Percentiles rank a stretch among this genome's conserved stretches.
These are phyloP conservation scores for Stylophora pistillata DNA, from an alignment of 64 coral and sea anemone species.

Conservation along the genomic window DNA sequence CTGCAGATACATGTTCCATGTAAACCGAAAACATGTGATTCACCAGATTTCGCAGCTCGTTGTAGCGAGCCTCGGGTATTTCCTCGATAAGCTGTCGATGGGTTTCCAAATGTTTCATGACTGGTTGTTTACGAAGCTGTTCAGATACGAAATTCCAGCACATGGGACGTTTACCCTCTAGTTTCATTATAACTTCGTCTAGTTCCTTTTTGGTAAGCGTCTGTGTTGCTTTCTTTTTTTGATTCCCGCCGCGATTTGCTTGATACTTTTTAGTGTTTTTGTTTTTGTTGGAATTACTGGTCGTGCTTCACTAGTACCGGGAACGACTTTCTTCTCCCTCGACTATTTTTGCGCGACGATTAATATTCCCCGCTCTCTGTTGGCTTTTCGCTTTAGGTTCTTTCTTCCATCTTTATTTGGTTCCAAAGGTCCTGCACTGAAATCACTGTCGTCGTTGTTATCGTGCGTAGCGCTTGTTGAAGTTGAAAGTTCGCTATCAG, in stretches of 20 bases:
- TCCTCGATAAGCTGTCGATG: not conserved
- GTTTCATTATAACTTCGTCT: not conserved
- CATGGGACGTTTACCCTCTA: not conserved
- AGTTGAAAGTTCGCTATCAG: not conserved
- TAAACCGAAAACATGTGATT: not conserved
- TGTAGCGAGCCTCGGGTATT: not conserved
- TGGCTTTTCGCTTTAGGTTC: not conserved
- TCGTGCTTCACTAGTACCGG: too few species aligned
- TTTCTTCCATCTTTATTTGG: not conserved
- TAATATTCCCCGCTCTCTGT: not conserved
- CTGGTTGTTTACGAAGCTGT: not conserved
- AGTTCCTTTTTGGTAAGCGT: not conserved
- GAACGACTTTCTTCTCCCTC: too few species aligned
- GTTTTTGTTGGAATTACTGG: too few species aligned
- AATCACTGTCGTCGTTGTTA: not conserved
- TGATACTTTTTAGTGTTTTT: too few species aligned
- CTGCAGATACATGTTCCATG: not conserved
- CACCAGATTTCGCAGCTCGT: not conserved
- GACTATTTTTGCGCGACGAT: too few species aligned
- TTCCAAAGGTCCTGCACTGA: not conserved
- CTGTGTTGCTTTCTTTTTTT: not conserved
- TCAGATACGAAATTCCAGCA: constrained; percentile 18
- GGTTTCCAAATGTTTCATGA: constrained; percentile 3
- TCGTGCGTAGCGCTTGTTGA: not conserved
- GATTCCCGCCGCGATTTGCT: too few species aligned